Conservation (phyloP, 2,888 invertebrate species). For the Amphipyra berbera region DNA sequence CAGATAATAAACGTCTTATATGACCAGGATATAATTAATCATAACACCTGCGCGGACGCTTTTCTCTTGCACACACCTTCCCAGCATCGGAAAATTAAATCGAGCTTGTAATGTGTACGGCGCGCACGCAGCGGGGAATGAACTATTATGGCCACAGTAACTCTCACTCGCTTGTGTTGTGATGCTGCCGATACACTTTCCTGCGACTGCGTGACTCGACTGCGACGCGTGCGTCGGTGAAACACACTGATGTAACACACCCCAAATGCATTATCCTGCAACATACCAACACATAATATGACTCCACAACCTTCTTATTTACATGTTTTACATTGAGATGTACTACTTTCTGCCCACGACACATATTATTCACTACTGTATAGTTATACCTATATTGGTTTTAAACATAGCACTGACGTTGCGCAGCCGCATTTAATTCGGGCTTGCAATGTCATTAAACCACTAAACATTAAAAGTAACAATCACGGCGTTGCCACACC, state of each 20-base stretch:
- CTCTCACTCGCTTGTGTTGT: constrained; percentile 83
- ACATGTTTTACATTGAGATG: constrained; percentile 11
- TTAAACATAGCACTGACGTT: constrained; percentile 17
- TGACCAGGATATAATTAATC: constrained; percentile 34
- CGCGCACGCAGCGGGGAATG: constrained; percentile 73
- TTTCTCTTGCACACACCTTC: constrained; percentile 38
- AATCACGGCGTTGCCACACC: constrained; percentile 72
- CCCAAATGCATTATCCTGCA: constrained; percentile 78
- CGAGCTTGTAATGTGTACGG: constrained; percentile 46
- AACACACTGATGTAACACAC: constrained; percentile 77
- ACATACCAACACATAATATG: constrained; percentile 52
- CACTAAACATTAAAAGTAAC: constrained; percentile 66
- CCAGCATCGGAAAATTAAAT: constrained; percentile 59
- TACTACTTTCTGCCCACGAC: constrained; percentile 7
- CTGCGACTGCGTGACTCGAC: constrained; percentile 82
- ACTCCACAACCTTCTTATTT: constrained; percentile 21
- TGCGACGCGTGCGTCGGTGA: constrained; percentile 65
- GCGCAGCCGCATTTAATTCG: constrained; percentile 33
- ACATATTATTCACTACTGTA: background rate
- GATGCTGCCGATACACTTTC: constrained; percentile 87
- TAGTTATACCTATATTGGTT: constrained; percentile 9
- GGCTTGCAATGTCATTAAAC: constrained; percentile 44
- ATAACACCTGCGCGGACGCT: constrained; percentile 24
- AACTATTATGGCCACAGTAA: constrained; percentile 80
- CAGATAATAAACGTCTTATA: background rate